These are phyloP conservation scores for Vireo griseus DNA, from an alignment of 2,797 vertebrate species.

Conservation along the genomic window DNA sequence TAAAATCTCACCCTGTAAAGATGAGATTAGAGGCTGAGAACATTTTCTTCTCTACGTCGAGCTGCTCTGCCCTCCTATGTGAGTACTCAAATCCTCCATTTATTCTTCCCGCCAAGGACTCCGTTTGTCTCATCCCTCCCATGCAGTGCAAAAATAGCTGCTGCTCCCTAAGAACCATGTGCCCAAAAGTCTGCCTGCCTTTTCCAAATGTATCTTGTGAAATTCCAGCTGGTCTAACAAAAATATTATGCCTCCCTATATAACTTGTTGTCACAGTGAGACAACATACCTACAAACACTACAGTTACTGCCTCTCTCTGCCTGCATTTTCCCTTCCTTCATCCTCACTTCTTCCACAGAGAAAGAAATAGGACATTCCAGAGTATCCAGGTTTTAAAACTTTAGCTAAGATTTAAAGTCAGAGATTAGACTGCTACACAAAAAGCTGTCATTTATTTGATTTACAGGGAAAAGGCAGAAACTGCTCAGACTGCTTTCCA, in stretches of 20 bases:
- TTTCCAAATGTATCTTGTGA: not conserved
- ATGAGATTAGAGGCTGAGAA: not conserved
- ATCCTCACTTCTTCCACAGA: not conserved
- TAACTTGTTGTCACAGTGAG: not conserved
- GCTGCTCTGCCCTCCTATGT: not conserved
- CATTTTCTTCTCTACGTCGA: not conserved
- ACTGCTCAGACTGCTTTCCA: not conserved
- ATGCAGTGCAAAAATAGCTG: conserved; percentile 14
- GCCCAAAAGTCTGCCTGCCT: conserved; percentile 14
- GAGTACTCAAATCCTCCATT: not conserved
- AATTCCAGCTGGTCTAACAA: conserved; percentile 24
- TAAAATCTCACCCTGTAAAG: not conserved
- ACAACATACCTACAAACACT: conserved; percentile 4
- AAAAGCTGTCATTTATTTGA: not conserved
- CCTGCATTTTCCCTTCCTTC: not conserved
- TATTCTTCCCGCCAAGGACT: not conserved
- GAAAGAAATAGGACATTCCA: not conserved
- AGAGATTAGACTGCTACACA: not conserved
- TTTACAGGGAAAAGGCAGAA: not conserved
- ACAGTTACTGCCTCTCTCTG: not conserved
- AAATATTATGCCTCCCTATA: conserved; percentile 28
- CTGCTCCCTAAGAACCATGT: not conserved
- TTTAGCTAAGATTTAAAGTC: not conserved
- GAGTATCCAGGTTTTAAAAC: not conserved
- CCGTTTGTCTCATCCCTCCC: not conserved